A percentile compares a stretch with the other conserved stretches of the same genome.
Conservation (phyloP, 2,797 vertebrate species). For the Champsocephalus gunnari region DNA sequence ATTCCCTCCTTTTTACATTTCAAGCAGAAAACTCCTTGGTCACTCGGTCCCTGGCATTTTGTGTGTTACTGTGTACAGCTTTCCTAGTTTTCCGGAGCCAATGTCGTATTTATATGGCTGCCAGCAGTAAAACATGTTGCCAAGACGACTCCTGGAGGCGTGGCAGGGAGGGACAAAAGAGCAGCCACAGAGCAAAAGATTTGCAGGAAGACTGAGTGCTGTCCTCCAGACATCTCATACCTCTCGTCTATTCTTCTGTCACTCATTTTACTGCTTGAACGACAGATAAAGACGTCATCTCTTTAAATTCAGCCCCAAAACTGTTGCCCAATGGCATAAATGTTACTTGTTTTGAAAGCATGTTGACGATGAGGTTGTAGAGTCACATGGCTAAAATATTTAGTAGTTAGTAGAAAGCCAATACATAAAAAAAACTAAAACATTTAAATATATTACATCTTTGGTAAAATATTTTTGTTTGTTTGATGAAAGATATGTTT, state of each 20-base stretch:
- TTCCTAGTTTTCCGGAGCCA: slow-evolving; percentile 64
- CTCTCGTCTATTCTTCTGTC: slow-evolving; percentile 39
- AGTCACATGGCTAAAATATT: background rate
- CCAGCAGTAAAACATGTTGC: slow-evolving; percentile 81
- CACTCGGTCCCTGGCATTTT: slow-evolving; percentile 49
- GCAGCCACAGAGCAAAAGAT: slow-evolving; percentile 26
- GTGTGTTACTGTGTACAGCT: slow-evolving; percentile 42
- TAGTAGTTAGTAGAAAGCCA: too few relatives aligned
- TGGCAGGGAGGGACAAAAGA: slow-evolving; percentile 71
- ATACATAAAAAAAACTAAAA: too few relatives aligned
- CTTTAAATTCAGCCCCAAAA: background rate
- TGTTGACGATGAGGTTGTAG: background rate
- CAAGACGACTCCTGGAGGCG: slow-evolving; percentile 77
- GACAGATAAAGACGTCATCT: slow-evolving; percentile 17
- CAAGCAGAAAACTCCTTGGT: slow-evolving; percentile 29
- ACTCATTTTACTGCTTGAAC: slow-evolving; percentile 49
- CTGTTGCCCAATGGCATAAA: too few relatives aligned
- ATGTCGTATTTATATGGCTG: slow-evolving; percentile 62
- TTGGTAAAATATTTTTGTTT: background rate
- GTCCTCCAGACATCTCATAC: slow-evolving; percentile 46
- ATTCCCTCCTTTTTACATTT: slow-evolving; percentile 16
- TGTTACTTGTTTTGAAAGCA: background rate
- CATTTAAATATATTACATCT: background rate
- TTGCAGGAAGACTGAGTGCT: slow-evolving; percentile 46
- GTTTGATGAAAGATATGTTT: background rate